A percentile compares a stretch with the other conserved stretches of the same genome.
Conservation (phyloP, 2,797 vertebrate species). For the Morus bassanus region DNA sequence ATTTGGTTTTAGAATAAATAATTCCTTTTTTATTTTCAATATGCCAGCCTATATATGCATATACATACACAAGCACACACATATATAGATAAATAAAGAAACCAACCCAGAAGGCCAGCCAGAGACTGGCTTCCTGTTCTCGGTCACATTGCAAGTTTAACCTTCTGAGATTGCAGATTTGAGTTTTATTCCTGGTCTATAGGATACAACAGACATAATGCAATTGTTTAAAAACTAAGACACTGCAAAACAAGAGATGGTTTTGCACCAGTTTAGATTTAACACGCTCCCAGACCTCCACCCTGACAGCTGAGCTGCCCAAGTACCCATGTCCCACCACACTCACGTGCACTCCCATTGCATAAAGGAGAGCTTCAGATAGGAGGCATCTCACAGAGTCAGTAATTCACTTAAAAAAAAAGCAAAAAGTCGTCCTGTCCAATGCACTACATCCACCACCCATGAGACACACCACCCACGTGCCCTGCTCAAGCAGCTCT, state of each 20-base stretch:
- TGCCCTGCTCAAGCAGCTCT: not conserved
- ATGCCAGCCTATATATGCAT: not conserved
- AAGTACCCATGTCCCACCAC: rapidly evolving
- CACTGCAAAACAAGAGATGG: not conserved
- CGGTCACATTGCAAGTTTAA: not conserved
- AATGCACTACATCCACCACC: not conserved
- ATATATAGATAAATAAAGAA: not conserved
- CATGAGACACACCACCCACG: not conserved
- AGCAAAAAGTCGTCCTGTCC: not conserved
- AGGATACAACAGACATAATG: not conserved
- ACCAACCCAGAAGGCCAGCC: not conserved
- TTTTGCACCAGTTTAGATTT: not conserved
- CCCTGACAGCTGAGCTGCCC: not conserved
- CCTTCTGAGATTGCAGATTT: rapidly evolving
- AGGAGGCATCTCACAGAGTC: not conserved
- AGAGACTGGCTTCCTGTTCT: not conserved
- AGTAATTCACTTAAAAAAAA: not conserved
- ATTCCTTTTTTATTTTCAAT: not conserved
- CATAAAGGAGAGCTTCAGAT: not conserved
- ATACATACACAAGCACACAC: not conserved
- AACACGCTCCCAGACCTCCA: not conserved
- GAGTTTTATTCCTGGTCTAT: not conserved
- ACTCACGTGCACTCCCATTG: rapidly evolving
- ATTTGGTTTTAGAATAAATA: not conserved
- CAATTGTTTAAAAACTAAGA: not conserved